Base-by-base conservation (phyloP, 2,797 vertebrate species). In the Taenioides sp. region DNA sequence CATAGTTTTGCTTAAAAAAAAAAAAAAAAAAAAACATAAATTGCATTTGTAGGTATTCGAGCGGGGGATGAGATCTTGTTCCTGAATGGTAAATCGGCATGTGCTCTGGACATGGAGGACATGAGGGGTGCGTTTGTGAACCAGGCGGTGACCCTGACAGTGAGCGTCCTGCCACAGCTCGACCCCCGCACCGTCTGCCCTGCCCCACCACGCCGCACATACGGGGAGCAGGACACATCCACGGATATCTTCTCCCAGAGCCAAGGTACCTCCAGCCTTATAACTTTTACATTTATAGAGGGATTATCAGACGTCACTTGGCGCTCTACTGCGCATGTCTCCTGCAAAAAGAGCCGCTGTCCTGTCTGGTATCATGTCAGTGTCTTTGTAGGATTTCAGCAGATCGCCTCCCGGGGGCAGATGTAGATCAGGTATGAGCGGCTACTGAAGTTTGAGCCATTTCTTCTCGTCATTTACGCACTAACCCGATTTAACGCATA, bases 31-130 rank as follows among this genome's bases (percentile, higher is more conserved):
- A 1, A 59, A 59, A n/a, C n/a, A 67, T 66, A 50, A 18, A 5
- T 69, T 68, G 17, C 23, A 11, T 20, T 58, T 4, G 34, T 70
- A 99, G 98, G 97, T 75, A 83, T 99, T 82, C 95, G 92, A 87
- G 91, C 88, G 0, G 96, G 95, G 0, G 97, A 98, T 55, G 97
- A 99, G 87, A 94, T 99, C 74, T 80, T 98, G 72, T 88, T 96
- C 82, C 89, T 99, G 68, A 98, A 97, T 60, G 92, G 89, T 7
- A 96, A 95, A 28, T 84, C 92, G 0, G 96, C 96, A 0, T 93
- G 92, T 17, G 89, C 85, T 60, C 92, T 99, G 76, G 95, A 94
- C 68, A 89, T 95, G 4, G 90, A 94, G 0, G 89, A 94, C 80
- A 92, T 99, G 93, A 94, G 90, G 88, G 92, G 94, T 0, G 93